Conservation (phyloP, 2,113 vertebrate species). For the Limnothrissa miodon region DNA sequence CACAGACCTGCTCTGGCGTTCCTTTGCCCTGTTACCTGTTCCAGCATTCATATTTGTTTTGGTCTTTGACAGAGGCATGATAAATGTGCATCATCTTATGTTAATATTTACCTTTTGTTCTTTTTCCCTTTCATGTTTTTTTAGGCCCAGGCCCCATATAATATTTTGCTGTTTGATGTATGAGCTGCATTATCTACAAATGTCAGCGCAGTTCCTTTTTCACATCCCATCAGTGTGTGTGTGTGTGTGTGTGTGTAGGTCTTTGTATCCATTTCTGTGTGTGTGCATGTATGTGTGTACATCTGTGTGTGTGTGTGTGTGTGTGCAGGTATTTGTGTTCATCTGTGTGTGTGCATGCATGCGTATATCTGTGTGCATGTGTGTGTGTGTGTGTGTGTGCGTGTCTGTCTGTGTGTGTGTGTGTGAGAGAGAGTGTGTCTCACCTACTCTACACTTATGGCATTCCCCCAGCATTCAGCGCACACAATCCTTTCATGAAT, state of each 20-base stretch:
- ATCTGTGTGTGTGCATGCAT: neutral
- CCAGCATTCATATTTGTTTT: conserved; percentile 58
- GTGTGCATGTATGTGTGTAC: neutral
- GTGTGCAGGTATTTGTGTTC: conserved; percentile 20
- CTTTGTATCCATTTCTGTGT: neutral
- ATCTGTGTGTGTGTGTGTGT: neutral
- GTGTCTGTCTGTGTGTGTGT: neutral
- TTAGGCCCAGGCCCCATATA: conserved; percentile 50
- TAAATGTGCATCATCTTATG: conserved; percentile 59
- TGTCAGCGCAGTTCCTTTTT: conserved; percentile 46
- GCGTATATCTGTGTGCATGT: neutral
- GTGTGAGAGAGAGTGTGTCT: neutral
- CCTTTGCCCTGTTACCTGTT: neutral
- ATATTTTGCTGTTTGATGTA: conserved; percentile 47
- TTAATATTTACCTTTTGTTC: conserved; percentile 60
- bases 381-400: neutral
- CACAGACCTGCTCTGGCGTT: neutral
- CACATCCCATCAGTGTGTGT: conserved; percentile 14
- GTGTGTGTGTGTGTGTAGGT: conserved; percentile 20
- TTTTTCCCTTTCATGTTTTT: conserved; percentile 43
- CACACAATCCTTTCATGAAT: conserved; percentile 38
- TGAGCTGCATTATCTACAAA: conserved; percentile 51
- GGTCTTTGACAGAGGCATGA: conserved; percentile 42
- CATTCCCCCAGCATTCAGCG: conserved; percentile 11
- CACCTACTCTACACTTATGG: conserved; percentile 35